A percentile compares a stretch with the other conserved stretches of the same genome.
Conservation (phyloP, 2,888 invertebrate species). For the Napeogenes inachia region DNA sequence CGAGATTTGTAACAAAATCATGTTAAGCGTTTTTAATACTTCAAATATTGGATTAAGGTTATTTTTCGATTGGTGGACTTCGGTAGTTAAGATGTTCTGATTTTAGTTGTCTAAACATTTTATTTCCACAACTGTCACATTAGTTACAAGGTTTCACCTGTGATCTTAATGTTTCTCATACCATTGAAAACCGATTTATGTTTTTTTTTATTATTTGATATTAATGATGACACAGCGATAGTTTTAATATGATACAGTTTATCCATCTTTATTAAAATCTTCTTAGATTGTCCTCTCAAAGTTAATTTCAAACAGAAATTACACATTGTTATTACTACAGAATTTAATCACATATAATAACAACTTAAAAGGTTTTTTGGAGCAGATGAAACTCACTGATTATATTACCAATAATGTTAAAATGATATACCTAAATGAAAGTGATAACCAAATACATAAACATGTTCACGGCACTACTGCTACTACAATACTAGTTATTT, state of each 20-base stretch:
- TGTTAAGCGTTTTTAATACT: not conserved
- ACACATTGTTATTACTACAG: too few relatives aligned
- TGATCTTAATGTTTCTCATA: conserved; percentile 25
- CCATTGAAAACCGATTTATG: conserved; percentile 23
- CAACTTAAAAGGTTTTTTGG: too few relatives aligned
- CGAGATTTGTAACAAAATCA: not conserved
- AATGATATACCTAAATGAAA: too few relatives aligned
- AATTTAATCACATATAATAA: too few relatives aligned
- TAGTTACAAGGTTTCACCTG: conserved; percentile 32
- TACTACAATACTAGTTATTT: too few relatives aligned
- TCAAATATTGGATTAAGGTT: not conserved
- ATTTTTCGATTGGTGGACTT: conserved; percentile 29
- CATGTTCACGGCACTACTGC: too few relatives aligned
- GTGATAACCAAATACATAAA: too few relatives aligned
- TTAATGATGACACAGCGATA: not conserved
- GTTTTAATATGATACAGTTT: not conserved
- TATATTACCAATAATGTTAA: too few relatives aligned
- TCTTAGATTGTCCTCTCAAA: too few relatives aligned
- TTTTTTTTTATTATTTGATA: conserved; percentile 12
- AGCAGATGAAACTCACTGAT: too few relatives aligned
- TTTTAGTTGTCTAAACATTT: conserved; percentile 17
- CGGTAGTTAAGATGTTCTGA: conserved; percentile 45
- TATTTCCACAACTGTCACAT: conserved; percentile 31
- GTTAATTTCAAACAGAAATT: too few relatives aligned
- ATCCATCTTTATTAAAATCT: not conserved